These are phyloP conservation scores for Pyrgilauda ruficollis DNA, from an alignment of 2,113 vertebrate genomes.

Conservation along the genomic window DNA sequence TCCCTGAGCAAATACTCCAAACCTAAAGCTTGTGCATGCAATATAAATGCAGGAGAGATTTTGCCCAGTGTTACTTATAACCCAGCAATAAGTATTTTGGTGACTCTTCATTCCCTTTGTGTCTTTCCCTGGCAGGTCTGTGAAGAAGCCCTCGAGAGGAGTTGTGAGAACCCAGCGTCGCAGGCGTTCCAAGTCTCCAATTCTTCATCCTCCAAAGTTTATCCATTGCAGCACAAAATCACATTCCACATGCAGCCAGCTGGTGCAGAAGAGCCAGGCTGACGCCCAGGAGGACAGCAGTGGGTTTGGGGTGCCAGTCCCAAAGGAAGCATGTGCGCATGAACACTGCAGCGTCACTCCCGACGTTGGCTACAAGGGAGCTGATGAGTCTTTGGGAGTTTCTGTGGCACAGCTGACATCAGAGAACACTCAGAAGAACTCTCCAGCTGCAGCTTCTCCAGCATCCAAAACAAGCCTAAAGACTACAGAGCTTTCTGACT, in stretches of 20 bases:
- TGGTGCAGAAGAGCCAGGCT: constrained; percentile 79
- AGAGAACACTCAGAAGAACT: constrained; percentile 34
- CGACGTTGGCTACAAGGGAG: constrained; percentile 57
- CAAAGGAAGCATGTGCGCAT: constrained; percentile 65
- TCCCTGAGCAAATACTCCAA: not conserved
- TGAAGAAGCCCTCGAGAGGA: constrained; percentile 87
- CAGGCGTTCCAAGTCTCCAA: constrained; percentile 92
- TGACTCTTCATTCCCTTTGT: not conserved
- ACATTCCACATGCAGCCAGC: constrained; percentile 67
- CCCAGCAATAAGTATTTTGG: not conserved
- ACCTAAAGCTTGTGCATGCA: not conserved
- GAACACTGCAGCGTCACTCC: constrained; percentile 62
- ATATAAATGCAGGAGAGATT: not conserved
- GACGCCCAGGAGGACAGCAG: constrained; percentile 66
- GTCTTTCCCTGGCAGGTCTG: constrained; percentile 71
- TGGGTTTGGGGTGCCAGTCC: constrained; percentile 41
- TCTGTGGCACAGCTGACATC: not conserved
- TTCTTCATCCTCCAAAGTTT: constrained; percentile 93
- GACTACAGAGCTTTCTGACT: constrained; percentile 79
- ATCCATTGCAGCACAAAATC: constrained; percentile 86
- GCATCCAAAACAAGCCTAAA: constrained; percentile 50
- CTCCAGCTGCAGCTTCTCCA: constrained; percentile 27
- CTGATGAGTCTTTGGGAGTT: constrained; percentile 15
- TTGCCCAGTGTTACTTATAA: not conserved
- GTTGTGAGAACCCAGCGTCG: constrained; percentile 84